Base-by-base conservation (phyloP, 2,113 vertebrate species). In the Platysteira castanea region DNA sequence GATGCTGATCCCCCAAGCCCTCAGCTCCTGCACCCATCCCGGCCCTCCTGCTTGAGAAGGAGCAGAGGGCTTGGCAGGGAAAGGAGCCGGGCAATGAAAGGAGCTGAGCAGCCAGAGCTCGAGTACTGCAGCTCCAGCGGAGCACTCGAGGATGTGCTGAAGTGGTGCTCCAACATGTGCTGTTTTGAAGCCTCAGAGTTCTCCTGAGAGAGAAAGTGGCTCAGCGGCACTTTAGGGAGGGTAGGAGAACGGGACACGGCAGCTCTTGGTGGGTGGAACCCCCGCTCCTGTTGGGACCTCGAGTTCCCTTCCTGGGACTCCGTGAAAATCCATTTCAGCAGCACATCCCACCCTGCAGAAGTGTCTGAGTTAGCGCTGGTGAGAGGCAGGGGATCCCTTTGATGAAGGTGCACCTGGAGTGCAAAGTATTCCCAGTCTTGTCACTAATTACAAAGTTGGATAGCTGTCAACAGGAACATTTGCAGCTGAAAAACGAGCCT, bases 181-280 rank as follows among this genome's bases (percentile, higher is more conserved):
- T 54, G 28, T 7, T 61, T 17, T 31, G 63, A 11, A 50, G n/a
- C 22, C 30, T 19, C 30, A 30, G 35, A 64, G 23, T 1, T 21
- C 4, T n/a, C 19, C n/a, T 9, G 49, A 9, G 52, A 5, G 24
- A 41, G 15, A 6, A 35, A 30, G 64, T 2, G 52, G 22, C 53
- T 67, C 6, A 1, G 47, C 8, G 56, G 12, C 47, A 1, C 20
- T 76, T 59, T 1, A 23, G 42, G 41, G 41, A 16, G 21, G 15
- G 13, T 31, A 27, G 17, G 41, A 39, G 16, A 63, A 9, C 0
- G 28, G 56, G 65, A 23, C 39, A 28, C 10, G 0, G 4, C 0
- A 16, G 17, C 33, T 63, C 11, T 26, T 2, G 9, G 57, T 15
- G n/a, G 1, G n/a, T 17, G 63, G 21, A 50, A 44, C 15, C 19